Evolutionary conservation across 2,888 invertebrate species (phyloP).

Genomic region (Macrophya annulata): DNA sequence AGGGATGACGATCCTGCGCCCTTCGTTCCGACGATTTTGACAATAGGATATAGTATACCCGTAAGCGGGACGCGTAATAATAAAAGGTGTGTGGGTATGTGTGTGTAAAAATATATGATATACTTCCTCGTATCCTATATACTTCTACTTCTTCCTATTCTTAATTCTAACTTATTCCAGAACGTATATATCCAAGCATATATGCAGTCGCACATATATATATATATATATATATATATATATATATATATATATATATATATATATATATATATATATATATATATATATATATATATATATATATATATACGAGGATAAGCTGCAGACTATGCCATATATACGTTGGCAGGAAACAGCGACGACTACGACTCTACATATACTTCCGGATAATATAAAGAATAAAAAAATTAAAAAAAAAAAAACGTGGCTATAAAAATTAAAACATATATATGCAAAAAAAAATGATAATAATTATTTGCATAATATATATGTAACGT

Average conservation of each 20-base stretch:
- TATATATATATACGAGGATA: neutral
- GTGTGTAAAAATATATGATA: neutral
- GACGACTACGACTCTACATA: neutral
- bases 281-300: neutral
- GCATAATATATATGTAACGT: too few species aligned
- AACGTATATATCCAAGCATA: too few species aligned
- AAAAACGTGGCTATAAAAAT: neutral
- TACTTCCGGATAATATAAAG: neutral
- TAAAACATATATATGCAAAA: too few species aligned
- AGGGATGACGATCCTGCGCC: neutral
- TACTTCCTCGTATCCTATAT: neutral
- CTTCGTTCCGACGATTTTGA: neutral
- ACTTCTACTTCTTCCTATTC: too few species aligned
- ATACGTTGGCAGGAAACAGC: neutral
- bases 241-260: neutral
- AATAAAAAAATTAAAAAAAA: too few species aligned
- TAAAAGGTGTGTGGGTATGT: neutral
- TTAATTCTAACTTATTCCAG: neutral
- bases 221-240: neutral
- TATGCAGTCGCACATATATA: neutral
- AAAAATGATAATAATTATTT: neutral
- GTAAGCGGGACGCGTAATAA: neutral
- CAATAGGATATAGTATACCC: neutral
- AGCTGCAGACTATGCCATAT: neutral
- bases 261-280: neutral